Conservation (phyloP, 2,797 vertebrate genomes). For the Melanotaenia nigrans region DNA sequence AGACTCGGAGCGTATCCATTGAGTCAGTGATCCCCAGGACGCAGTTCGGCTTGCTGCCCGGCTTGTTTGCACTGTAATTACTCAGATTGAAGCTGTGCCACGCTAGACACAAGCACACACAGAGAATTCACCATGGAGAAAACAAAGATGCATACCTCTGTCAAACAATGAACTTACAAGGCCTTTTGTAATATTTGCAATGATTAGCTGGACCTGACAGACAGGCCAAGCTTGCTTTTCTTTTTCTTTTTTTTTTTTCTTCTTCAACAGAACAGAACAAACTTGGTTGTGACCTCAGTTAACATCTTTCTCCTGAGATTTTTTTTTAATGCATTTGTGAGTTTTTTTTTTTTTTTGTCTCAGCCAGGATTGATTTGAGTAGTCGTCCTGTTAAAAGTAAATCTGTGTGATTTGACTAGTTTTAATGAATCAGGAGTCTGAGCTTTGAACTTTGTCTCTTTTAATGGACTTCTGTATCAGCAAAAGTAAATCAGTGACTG, state of each 20-base stretch:
- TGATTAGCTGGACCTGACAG: constrained; percentile 37
- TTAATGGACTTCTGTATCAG: constrained; percentile 73
- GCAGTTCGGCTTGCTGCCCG: constrained; percentile 46
- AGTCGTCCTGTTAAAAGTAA: constrained; percentile 16
- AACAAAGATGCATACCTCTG: constrained; percentile 50
- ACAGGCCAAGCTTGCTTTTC: constrained; percentile 4
- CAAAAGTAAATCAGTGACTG: constrained; percentile 68
- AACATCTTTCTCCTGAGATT: neutral
- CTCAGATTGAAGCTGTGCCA: constrained; percentile 53
- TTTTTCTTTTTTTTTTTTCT: neutral
- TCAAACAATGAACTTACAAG: constrained; percentile 34
- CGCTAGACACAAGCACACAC: constrained; percentile 46
- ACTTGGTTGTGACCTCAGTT: neutral
- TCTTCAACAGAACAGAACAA: constrained; percentile 1
- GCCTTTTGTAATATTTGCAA: constrained; percentile 41
- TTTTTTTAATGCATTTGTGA: neutral
- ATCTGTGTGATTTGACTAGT: constrained; percentile 27
- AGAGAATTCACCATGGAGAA: constrained; percentile 55
- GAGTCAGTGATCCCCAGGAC: constrained; percentile 59
- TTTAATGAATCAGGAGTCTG: constrained; percentile 47
- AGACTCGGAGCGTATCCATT: constrained; percentile 49
- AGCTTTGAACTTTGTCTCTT: constrained; percentile 49
- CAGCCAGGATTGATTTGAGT: neutral
- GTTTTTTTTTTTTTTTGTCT: neutral
- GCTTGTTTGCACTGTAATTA: constrained; percentile 77